A percentile compares a stretch with the other conserved stretches of the same genome.
phyloP scores from a whole-genome alignment of 37 sponge, comb jelly and placozoan species.

The Beroe ovata region DNA sequence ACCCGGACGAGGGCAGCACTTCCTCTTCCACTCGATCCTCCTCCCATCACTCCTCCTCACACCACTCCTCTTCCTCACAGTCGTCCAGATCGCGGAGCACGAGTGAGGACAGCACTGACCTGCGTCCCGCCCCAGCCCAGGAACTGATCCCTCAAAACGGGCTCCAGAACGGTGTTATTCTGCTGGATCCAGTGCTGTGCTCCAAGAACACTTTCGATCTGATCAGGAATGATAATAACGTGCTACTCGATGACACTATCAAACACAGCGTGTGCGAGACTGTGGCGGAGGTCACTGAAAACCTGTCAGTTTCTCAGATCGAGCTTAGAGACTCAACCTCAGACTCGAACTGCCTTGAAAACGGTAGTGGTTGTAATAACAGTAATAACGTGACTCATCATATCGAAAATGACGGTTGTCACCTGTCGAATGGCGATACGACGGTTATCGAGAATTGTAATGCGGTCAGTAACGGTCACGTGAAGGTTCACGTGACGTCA shows the following conservation, averaged over 20 bases:
- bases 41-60: background rate
- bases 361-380: background rate
- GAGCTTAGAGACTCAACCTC: background rate
- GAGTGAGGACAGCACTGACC: constrained; percentile 47
- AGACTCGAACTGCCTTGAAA: background rate
- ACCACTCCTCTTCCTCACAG: background rate
- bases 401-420: background rate
- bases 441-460: background rate
- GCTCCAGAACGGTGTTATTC: constrained; percentile 13
- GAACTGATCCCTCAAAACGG: background rate
- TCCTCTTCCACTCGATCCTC: background rate
- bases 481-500: background rate
- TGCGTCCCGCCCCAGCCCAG: background rate
- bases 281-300: constrained; percentile 51
- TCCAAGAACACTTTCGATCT: constrained; percentile 10
- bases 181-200: constrained; percentile 36
- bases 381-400: background rate
- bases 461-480: background rate
- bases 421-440: background rate
- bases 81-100: constrained; percentile 43
- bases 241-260: background rate
- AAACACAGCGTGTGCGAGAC: constrained; percentile 18
- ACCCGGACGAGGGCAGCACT: background rate
- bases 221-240: background rate
- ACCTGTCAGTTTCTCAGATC: background rate